These are phyloP conservation scores for Hypothenemus hampei DNA, from an alignment of 1,140 invertebrate genomes.

Conservation along the genomic window DNA sequence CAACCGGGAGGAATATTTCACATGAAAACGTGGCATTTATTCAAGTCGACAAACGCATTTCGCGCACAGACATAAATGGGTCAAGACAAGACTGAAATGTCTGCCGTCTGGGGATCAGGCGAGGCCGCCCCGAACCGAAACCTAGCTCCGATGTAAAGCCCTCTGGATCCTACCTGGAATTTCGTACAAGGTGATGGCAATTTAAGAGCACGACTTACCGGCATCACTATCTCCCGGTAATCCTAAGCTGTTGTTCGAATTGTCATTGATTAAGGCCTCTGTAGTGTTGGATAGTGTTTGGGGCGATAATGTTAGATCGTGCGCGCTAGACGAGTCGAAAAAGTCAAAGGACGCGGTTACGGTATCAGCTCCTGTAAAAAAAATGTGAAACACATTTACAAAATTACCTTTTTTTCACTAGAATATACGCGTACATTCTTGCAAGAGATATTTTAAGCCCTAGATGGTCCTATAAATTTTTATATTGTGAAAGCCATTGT, in stretches of 20 bases:
- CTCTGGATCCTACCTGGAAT: neutral
- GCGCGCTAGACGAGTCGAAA: conserved; percentile 65
- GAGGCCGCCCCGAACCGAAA: too few species aligned
- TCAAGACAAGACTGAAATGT: conserved; percentile 5
- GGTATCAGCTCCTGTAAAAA: conserved; percentile 42
- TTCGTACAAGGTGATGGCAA: conserved; percentile 3
- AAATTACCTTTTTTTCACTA: too few species aligned
- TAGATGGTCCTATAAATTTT: too few species aligned
- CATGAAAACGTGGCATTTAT: neutral
- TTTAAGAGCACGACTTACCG: conserved; percentile 42
- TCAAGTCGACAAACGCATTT: conserved; percentile 1
- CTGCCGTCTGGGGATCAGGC: neutral
- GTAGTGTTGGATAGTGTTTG: conserved; percentile 63
- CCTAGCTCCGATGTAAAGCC: neutral
- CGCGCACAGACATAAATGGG: neutral
- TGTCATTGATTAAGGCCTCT: conserved; percentile 65
- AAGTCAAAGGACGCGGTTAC: conserved; percentile 61
- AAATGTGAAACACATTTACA: too few species aligned
- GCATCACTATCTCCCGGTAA: conserved; percentile 42
- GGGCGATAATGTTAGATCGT: conserved; percentile 64
- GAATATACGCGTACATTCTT: too few species aligned
- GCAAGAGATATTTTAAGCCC: too few species aligned
- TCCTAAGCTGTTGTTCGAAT: conserved; percentile 62
- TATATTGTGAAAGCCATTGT: too few species aligned
- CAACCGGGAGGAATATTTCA: too few species aligned